Base-by-base conservation (phyloP, 2,797 vertebrate species). In the Myotis findleyi region DNA sequence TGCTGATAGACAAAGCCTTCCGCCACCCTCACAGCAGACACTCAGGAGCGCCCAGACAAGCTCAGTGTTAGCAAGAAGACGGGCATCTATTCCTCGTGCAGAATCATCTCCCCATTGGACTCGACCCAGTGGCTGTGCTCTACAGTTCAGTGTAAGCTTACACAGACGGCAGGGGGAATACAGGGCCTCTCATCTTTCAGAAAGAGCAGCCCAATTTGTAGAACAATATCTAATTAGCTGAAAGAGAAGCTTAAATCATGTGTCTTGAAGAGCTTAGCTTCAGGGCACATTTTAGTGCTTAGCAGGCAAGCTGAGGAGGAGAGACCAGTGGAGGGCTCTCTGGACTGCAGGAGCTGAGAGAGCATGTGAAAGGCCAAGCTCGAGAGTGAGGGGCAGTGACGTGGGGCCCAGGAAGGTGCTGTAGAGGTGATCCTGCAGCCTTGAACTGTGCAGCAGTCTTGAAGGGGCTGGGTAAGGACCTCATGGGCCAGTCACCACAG, bases 161-260 rank as follows among this genome's bases (percentile, higher is more conserved):
- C 95, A 83, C 75, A 96, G 76, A 93, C 88, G 94, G 89, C 94
- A 94, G 79, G 87, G 89, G 94, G 92, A 87, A 95, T 80, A 93
- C 97, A 95, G 96, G 84, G 94, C 92, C 81, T 90, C 93, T 96
- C 93, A 92, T 97, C 95, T 95, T 88, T 96, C 93, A 96, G 88
- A 71, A 55, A 94, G 92, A 96, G 95, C 94, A 97, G 89, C 73
- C 75, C 93, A 95, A 95, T 97, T 96, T 96, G 96, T 92, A 97
- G 94, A 94, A 97, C 96, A 96, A 93, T 97, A 94, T 94, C 81
- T 96, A 97, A 97, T 97, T 97, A 97, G 95, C 92, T 84, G 71
- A 84, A 94, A 96, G 94, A 94, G 88, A 82, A 90, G 85, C 92
- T 97, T 92, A 95, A 97, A 97, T 95, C 94, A 73, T 82, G 81